Conservation (phyloP, 1,140 invertebrate genomes). For the Bursaphelenchus mucronatus region DNA sequence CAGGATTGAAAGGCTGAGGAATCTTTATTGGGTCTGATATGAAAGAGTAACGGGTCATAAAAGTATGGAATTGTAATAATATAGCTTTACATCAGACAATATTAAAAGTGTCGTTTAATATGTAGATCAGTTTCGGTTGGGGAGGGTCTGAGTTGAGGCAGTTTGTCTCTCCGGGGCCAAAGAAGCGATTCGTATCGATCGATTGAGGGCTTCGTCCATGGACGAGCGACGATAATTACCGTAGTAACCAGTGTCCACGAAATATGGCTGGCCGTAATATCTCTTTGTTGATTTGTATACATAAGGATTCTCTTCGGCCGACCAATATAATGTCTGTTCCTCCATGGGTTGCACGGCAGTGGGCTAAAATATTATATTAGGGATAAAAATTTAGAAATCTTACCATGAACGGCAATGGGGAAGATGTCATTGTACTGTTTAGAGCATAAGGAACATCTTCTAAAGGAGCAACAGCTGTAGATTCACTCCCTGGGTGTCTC, state of each 20-base stretch:
- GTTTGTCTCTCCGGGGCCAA: neutral
- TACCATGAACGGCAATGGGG: conserved; percentile 30
- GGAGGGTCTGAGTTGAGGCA: neutral
- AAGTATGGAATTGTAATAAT: no score
- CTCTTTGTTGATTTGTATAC: conserved; percentile 59
- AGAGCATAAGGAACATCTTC: conserved; percentile 37
- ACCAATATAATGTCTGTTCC: conserved; percentile 60
- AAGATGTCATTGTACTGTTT: conserved; percentile 24
- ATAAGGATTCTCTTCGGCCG: conserved; percentile 60
- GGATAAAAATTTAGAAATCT: conserved; percentile 16
- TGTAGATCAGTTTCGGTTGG: conserved; percentile 1
- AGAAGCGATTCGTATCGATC: conserved; percentile 5
- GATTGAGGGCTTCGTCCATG: conserved; percentile 12
- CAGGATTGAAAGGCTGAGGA: conserved; percentile 1
- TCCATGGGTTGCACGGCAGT: conserved; percentile 53
- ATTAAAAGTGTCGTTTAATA: neutral
- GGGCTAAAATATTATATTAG: conserved; percentile 27
- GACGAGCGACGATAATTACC: conserved; percentile 1
- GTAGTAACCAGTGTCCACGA: conserved; percentile 45
- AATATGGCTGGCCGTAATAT: conserved; percentile 52
- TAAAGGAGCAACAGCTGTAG: conserved; percentile 38
- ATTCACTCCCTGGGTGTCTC: conserved; percentile 26
- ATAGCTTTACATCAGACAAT: neutral
- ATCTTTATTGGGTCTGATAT: conserved; percentile 2
- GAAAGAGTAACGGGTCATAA: no score